phyloP scores from a whole-genome alignment of 2,797 vertebrate species.

The Chrysocyon brachyurus region DNA sequence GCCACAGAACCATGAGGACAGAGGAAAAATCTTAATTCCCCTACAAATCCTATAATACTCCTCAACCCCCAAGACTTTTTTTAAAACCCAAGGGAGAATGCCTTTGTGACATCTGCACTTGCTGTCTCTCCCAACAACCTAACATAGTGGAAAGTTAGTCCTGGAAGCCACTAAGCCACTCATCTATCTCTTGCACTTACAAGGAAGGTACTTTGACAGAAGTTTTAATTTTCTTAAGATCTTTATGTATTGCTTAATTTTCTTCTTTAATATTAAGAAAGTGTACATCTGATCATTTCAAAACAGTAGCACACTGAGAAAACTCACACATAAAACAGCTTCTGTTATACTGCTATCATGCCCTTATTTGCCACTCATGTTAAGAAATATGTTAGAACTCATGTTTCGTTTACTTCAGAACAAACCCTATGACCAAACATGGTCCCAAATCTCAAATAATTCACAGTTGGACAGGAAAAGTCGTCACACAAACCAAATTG shows the following conservation, averaged over 20 bases:
- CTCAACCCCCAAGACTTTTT: neutral
- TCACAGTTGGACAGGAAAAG: neutral
- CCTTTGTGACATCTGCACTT: neutral
- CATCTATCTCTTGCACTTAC: neutral
- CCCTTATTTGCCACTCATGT: neutral
- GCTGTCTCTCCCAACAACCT: neutral
- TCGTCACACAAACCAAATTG: neutral
- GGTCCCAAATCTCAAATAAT: constrained; percentile 39
- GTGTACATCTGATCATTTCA: neutral
- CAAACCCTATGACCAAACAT: neutral
- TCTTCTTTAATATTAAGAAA: neutral
- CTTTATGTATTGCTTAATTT: neutral
- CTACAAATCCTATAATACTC: neutral
- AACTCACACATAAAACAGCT: neutral
- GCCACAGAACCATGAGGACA: neutral
- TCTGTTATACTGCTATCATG: neutral
- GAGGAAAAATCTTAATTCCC: neutral
- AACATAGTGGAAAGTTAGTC: neutral
- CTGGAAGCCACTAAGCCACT: neutral
- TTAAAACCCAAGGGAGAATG: neutral
- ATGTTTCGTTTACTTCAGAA: neutral
- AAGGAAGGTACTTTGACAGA: neutral
- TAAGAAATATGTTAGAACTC: neutral
- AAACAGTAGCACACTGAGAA: neutral
- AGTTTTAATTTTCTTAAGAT: neutral